Evolutionary conservation across 2,888 invertebrate genomes (phyloP).

Genomic region (Megalurothrips usitatus): DNA sequence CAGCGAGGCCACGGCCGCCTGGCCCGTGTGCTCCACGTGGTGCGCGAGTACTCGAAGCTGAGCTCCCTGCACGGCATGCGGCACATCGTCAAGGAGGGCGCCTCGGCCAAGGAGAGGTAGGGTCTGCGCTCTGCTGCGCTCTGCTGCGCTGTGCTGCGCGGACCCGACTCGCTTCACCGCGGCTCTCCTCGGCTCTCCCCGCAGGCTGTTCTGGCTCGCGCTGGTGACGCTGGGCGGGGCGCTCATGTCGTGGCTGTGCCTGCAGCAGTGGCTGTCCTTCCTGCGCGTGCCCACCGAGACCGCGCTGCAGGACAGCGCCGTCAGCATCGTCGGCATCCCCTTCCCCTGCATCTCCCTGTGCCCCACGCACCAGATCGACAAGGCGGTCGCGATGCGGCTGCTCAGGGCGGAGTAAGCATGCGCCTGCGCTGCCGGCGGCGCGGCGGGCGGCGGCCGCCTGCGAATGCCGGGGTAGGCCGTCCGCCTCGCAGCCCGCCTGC

Average conservation of each 20-base stretch:
- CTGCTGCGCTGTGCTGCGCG: background rate
- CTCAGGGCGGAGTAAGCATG: too few relatives aligned
- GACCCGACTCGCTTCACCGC: too few relatives aligned
- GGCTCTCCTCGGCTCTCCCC: background rate
- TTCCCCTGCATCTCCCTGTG: conserved; percentile 8
- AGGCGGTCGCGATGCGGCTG: background rate
- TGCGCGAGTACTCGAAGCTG: background rate
- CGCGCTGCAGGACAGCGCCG: background rate
- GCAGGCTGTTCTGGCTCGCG: background rate
- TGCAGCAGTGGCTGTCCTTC: background rate
- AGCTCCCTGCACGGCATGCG: background rate
- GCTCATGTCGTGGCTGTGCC: background rate
- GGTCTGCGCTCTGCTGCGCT: background rate
- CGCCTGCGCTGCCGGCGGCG: background rate
- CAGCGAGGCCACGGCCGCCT: background rate
- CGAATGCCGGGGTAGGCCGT: background rate
- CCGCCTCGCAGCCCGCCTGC: background rate
- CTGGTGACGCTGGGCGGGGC: background rate
- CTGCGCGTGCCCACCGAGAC: background rate
- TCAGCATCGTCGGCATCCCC: background rate
- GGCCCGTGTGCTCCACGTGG: background rate
- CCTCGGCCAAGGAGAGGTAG: background rate
- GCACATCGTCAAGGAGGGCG: background rate
- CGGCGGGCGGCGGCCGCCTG: background rate
- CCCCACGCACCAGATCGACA: conserved; percentile 10